Percentiles rank a stretch among this genome's conserved stretches.
Conservation (phyloP, 2,113 vertebrate genomes). For the Miniopterus natalensis region DNA sequence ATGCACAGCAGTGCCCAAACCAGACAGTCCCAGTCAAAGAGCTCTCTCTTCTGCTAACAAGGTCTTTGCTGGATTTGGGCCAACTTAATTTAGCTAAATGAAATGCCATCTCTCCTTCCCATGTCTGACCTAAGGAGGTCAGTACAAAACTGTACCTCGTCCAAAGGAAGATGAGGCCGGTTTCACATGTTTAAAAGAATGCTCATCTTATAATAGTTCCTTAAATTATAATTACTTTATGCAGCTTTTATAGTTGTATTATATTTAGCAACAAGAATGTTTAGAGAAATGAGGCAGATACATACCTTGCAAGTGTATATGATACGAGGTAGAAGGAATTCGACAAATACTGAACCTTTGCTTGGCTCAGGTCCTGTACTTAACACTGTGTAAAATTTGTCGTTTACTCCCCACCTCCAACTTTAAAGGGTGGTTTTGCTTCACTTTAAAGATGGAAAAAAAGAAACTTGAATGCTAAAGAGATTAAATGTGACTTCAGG, state of each 20-base stretch:
- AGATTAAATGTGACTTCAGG: background rate
- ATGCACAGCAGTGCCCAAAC: background rate
- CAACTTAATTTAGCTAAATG: slow-evolving; percentile 31
- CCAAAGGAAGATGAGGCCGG: background rate
- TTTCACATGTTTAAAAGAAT: background rate
- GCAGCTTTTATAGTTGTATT: background rate
- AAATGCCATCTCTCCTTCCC: background rate
- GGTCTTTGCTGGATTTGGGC: background rate
- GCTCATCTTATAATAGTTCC: background rate
- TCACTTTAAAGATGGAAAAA: background rate
- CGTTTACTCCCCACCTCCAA: background rate
- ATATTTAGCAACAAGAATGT: background rate
- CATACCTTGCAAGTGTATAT: background rate
- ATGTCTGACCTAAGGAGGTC: background rate
- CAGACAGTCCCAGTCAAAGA: background rate
- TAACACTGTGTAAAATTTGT: background rate
- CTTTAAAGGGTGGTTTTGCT: slow-evolving; percentile 13
- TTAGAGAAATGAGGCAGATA: background rate
- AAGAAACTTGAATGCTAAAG: background rate
- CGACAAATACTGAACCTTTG: background rate
- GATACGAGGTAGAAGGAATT: background rate
- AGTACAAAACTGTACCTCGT: fast-evolving
- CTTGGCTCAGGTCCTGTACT: background rate
- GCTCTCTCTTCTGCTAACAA: background rate
- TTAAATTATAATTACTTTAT: background rate